Conservation (phyloP, 2,888 invertebrate species). For the Ophion slaviceki region DNA sequence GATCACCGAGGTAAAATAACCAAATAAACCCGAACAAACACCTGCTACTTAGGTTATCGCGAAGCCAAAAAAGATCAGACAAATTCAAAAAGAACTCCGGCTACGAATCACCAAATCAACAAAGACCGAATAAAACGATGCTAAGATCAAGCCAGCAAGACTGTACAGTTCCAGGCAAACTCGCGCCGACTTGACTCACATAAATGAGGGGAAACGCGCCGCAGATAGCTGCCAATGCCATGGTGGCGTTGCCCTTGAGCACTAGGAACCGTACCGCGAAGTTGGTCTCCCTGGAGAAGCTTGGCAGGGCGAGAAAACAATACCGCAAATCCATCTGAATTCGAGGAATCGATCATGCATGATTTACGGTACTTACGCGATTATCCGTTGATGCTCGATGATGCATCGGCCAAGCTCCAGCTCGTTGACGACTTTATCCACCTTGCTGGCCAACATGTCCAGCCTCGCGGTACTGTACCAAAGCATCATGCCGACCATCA, state of each 20-base stretch:
- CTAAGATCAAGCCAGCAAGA: not conserved
- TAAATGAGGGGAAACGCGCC: constrained; percentile 74
- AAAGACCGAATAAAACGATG: not conserved
- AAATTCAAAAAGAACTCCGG: too few relatives aligned
- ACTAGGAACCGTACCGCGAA: constrained; percentile 70
- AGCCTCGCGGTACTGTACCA: constrained; percentile 73
- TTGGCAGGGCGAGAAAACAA: constrained; percentile 37
- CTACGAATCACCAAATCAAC: not conserved
- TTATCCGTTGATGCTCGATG: constrained; percentile 71
- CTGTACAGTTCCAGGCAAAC: not conserved
- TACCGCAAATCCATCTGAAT: not conserved
- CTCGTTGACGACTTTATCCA: constrained; percentile 51
- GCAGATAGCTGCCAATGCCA: constrained; percentile 73
- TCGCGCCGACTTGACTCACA: constrained; percentile 66
- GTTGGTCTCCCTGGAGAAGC: constrained; percentile 70
- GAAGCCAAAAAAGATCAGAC: not conserved
- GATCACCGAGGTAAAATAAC: not conserved
- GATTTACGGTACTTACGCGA: constrained; percentile 65
- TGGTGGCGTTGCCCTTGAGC: constrained; percentile 75
- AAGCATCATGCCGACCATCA: constrained; percentile 73
- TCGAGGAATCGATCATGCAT: not conserved
- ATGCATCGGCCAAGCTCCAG: constrained; percentile 68
- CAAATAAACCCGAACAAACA: not conserved
- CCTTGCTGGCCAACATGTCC: constrained; percentile 70
- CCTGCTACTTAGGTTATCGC: not conserved